Evolutionary conservation across 2,888 invertebrate genomes (phyloP).

Genomic region (Tetragonula carbonaria): DNA sequence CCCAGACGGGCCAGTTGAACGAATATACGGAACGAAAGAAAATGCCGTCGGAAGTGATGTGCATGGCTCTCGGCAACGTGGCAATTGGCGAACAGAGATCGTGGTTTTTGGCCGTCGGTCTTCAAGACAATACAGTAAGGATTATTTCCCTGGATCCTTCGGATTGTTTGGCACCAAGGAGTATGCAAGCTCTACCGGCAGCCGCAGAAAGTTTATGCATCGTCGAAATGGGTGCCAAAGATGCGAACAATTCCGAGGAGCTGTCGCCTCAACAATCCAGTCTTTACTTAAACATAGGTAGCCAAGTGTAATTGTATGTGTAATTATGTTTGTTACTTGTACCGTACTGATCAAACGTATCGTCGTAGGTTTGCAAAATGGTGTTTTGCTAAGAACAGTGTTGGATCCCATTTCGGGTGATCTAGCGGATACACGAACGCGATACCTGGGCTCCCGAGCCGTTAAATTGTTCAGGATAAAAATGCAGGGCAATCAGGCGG

Average conservation of each 20-base stretch:
- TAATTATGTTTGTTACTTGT: not conserved
- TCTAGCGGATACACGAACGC: conserved; percentile 97
- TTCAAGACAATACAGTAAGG: conserved; percentile 98
- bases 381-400: conserved; percentile 96
- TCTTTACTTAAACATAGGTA: conserved; percentile 96
- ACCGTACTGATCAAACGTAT: not conserved
- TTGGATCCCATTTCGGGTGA: conserved; percentile 98
- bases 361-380: conserved; percentile 92
- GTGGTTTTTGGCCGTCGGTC: conserved; percentile 97
- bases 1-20: conserved; percentile 98
- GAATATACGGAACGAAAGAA: conserved; percentile 99
- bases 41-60: conserved; percentile 98
- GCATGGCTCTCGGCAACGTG: conserved; percentile 98
- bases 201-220: conserved; percentile 98
- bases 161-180: conserved; percentile 97
- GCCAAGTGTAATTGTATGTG: too few relatives aligned
- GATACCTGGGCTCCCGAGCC: conserved; percentile 97
- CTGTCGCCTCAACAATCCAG: conserved; percentile 88
- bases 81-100: conserved; percentile 97
- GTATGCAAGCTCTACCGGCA: conserved; percentile 98
- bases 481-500: conserved; percentile 98
- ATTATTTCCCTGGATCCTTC: conserved; percentile 98
- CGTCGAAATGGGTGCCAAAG: conserved; percentile 94
- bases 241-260: conserved; percentile 85
- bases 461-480: conserved; percentile 98